These are phyloP conservation scores for Tragelaphus strepsiceros DNA, from an alignment of 2,113 vertebrate species.

Conservation along the genomic window DNA sequence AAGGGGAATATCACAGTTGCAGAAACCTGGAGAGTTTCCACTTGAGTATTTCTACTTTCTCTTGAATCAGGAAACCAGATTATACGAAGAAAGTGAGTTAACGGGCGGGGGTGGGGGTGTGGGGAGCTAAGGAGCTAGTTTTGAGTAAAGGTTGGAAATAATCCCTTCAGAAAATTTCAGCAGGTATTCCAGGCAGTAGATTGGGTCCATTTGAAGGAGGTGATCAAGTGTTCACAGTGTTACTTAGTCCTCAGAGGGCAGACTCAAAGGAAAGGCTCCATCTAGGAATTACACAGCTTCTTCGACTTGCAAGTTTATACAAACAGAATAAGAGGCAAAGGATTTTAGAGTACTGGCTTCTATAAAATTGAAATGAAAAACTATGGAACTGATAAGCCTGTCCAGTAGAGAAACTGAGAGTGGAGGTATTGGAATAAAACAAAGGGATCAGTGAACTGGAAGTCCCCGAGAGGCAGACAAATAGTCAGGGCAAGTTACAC, in stretches of 20 bases:
- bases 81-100: not conserved
- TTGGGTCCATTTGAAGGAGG: not conserved
- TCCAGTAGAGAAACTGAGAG: not conserved
- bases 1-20: not conserved
- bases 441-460: not conserved
- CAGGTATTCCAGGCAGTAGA: not conserved
- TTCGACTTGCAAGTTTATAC: not conserved
- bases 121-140: not conserved
- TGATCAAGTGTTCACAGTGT: not conserved
- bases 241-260: not conserved
- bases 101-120: rapidly evolving
- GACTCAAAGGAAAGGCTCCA: not conserved
- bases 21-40: not conserved
- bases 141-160: not conserved
- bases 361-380: not conserved
- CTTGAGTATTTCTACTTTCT: not conserved
- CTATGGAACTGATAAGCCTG: not conserved
- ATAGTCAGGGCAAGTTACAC: not conserved
- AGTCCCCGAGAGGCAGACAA: not conserved
- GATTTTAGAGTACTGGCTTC: not conserved
- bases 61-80: not conserved
- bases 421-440: not conserved
- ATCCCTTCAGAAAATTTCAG: not conserved
- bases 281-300: not conserved
- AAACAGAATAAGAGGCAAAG: not conserved